Evolutionary conservation across 2,888 invertebrate species (phyloP).

Genomic region (Polydrusus cervinus): DNA sequence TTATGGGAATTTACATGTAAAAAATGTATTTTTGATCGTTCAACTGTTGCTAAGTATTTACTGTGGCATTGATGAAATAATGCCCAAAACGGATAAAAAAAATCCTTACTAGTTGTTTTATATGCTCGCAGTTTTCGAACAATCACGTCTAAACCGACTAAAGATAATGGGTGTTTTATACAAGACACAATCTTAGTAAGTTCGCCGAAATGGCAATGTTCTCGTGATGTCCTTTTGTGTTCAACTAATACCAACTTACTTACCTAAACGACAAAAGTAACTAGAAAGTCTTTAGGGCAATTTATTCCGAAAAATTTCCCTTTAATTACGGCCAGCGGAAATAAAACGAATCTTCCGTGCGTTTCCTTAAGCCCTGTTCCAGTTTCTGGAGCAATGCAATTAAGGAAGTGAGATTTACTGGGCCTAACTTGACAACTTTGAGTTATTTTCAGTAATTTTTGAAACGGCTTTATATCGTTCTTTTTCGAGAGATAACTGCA

Average conservation of each 20-base stretch:
- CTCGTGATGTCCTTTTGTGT: background rate
- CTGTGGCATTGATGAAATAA: too few species aligned
- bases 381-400: slow-evolving; percentile 49
- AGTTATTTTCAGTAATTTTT: slow-evolving; percentile 45
- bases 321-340: slow-evolving; percentile 50
- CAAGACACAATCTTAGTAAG: too few species aligned
- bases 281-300: slow-evolving; percentile 43
- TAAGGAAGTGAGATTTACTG: slow-evolving; percentile 50
- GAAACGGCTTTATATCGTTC: slow-evolving; percentile 30
- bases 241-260: slow-evolving; percentile 34
- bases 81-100: too few species aligned
- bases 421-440: slow-evolving; percentile 49
- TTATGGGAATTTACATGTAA: too few species aligned
- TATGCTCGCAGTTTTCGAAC: too few species aligned
- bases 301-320: slow-evolving; percentile 53
- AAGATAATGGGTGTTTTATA: too few species aligned
- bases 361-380: slow-evolving; percentile 46
- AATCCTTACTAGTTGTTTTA: too few species aligned
- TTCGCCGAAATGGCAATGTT: background rate
- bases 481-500: slow-evolving; percentile 9
- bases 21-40: too few species aligned
- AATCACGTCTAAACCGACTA: too few species aligned
- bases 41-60: too few species aligned
- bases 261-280: slow-evolving; percentile 42
- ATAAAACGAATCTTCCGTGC: slow-evolving; percentile 45